These are phyloP conservation scores for Podocnemis expansa DNA, from an alignment of 2,113 vertebrate species.

Conservation along the genomic window DNA sequence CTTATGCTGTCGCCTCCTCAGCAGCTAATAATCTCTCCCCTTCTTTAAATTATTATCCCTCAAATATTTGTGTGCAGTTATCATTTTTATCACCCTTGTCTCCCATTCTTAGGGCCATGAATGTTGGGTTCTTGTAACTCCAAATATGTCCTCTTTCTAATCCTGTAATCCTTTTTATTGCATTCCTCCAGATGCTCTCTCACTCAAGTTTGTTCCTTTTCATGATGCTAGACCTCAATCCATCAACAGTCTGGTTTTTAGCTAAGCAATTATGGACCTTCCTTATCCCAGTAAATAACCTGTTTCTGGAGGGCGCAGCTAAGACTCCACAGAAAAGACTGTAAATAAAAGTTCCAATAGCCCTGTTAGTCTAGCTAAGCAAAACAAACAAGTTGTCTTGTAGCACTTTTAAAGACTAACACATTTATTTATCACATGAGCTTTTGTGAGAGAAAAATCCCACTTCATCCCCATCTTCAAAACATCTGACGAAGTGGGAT, in stretches of 20 bases:
- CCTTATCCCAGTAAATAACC: neutral
- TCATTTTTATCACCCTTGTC: neutral
- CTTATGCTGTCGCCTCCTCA: neutral
- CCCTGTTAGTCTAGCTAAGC: too few species aligned
- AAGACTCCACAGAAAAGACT: neutral
- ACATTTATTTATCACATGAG: too few species aligned
- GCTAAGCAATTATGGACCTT: neutral
- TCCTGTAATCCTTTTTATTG: neutral
- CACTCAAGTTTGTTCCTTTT: neutral
- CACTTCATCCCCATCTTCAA: too few species aligned
- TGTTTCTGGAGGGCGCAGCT: neutral
- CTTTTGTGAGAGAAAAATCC: too few species aligned
- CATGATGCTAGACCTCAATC: neutral
- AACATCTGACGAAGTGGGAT: too few species aligned
- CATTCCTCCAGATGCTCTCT: neutral
- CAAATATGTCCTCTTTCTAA: neutral
- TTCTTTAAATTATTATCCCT: neutral
- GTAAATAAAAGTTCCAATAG: neutral
- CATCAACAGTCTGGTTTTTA: neutral
- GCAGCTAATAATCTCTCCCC: neutral
- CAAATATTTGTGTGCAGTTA: neutral
- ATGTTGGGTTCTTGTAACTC: neutral
- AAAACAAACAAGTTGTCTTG: too few species aligned
- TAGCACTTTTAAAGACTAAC: too few species aligned
- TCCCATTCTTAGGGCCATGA: neutral